Evolutionary conservation across 2,113 vertebrate species (phyloP), one percentile per base, ranked within the genome.

Genomic region (Psephotus haematonotus): DNA sequence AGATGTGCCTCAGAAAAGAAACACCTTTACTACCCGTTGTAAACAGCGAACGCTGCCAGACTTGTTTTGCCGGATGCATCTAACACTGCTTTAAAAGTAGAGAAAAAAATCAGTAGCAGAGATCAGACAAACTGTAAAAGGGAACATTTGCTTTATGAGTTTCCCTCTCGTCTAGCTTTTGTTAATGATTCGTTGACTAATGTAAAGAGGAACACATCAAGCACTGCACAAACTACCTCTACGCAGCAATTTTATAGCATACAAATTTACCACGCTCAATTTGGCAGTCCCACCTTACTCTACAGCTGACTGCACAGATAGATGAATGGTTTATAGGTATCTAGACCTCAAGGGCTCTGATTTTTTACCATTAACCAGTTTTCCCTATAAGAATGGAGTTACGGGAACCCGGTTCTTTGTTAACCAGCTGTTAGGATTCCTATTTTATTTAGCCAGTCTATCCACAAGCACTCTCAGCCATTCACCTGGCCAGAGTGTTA

Each of bases 401-500:
- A 59, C 0, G 0, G 27, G 28, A 71, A 33, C 16, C 17, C 5
- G 3, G 6, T 33, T 67, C 44, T 64, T 79, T 44, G 39, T 68
- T 82, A 68, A 68, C 49, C 4, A 67, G 12, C 23, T 55, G 35
- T 41, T 79, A 49, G 0, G 1, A 76, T 37, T 88, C 82, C 43
- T 67, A 46, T 55, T 85, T 64, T n/a, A 76, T 47, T 71, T 27
- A 82, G 25, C 24, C 47, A 63, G 27, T 33, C 47, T 57, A 33
- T 20, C 47, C 33, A 50, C 37, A 41, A 5, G 13, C 19, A 41
- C 10, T 52, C 19, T 44, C 14, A 63, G 43, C 28, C 64, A 67
- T 74, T 69, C 44, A 37, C 35, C 41, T 81, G 53, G 7, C 35
- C 43, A 70, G 53, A n/a, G 5, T 2, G 2, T 57, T 75, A 50